Evolutionary conservation across 92 coral and sea anemone genomes (phyloP).

Genomic region (Siderastrea radians): DNA sequence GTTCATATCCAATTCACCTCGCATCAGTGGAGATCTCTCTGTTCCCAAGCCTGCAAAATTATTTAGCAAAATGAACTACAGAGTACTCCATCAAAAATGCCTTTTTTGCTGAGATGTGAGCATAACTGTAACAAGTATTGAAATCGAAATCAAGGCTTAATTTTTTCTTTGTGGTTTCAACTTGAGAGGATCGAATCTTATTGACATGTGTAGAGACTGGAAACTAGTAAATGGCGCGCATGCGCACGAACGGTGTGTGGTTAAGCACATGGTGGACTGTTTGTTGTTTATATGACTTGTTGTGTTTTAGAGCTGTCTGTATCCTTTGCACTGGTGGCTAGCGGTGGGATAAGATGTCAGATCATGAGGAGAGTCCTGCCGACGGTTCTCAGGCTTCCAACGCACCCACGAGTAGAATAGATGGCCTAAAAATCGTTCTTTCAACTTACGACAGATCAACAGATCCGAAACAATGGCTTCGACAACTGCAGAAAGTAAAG

Average conservation of each 20-base stretch:
- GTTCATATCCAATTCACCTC: too few species aligned
- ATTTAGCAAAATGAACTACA: too few species aligned
- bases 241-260: too few species aligned
- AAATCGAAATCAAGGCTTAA: too few species aligned
- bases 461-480: constrained; percentile 61
- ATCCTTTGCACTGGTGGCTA: constrained; percentile 25
- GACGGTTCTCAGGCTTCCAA: background rate
- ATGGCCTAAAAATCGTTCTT: constrained; percentile 48
- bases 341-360: constrained; percentile 25
- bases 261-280: background rate
- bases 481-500: constrained; percentile 61
- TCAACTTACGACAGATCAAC: constrained; percentile 56
- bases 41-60: too few species aligned
- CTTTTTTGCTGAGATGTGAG: too few species aligned
- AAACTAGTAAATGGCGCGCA: background rate
- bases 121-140: too few species aligned
- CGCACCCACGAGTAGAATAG: background rate
- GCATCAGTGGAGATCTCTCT: too few species aligned
- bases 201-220: background rate
- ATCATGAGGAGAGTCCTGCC: background rate
- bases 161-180: too few species aligned
- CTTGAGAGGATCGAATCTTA: too few species aligned
- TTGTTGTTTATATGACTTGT: background rate
- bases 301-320: background rate
- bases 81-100: too few species aligned